Base-by-base conservation (phyloP, 2,888 invertebrate genomes). In the Noctua janthina region DNA sequence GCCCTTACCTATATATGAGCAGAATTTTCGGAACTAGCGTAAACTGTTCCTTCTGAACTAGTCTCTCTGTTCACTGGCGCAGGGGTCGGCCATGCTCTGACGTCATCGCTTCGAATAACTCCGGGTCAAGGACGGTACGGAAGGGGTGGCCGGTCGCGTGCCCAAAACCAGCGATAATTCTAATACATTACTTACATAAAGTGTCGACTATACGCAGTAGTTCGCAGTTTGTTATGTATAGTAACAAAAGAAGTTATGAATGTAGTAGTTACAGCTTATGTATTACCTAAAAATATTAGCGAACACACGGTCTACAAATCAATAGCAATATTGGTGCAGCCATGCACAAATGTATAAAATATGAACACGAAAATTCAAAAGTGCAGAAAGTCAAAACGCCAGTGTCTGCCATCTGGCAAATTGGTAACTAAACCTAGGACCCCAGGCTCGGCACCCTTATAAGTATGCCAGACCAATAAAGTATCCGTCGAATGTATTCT, bases 141-240 rank as follows among this genome's bases (percentile, higher is more conserved):
- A 89, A 86, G 91, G 91, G 90, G 89, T 90, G 90, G 83, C 84
- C 85, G 83, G 84, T 89, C 79, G 90, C 88, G 86, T 89, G 90
- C 79, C 83, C 59, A 82, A 90, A 89, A 85, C 83, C 84, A 82
- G 83, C 85, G 74, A 83, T 82, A 90, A 90, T 80, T 87, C 89
- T 87, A 89, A 89, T 90, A 89, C 76, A 90, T 89, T 83, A 77
- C 87, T 81, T 78, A 76, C 75, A 81, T 66, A 83, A 86, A 76
- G 83, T 87, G 89, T 83, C 79, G 66, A 72, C 76, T 79, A 77
- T 62, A 62, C 62, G 20, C 20, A 56, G 49, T 72, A 76, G 72
- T 76, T 75, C 74, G 66, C 72, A 71, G 74, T 77, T 84, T 81
- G 51, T 80, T 73, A 62, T 71, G 64, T 77, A 10, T 13, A 56